Evolutionary conservation across 2,888 invertebrate genomes (phyloP).

Genomic region (Acanthopleura granulata): DNA sequence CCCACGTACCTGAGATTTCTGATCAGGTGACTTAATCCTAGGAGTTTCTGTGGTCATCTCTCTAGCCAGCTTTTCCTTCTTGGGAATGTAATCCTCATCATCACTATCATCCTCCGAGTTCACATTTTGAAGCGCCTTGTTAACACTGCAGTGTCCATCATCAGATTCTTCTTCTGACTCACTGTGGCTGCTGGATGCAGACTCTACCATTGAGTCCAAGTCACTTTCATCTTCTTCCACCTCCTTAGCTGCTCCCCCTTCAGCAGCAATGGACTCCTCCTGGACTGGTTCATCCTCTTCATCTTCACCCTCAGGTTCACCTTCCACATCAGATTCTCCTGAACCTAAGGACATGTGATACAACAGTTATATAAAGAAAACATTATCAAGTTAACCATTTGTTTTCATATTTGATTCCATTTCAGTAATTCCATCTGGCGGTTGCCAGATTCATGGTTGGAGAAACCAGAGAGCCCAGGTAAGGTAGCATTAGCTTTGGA

Average conservation of each 20-base stretch:
- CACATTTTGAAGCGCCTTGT: conserved; percentile 23
- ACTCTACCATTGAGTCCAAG: not conserved
- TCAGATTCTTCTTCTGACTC: conserved; percentile 24
- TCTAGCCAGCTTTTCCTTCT: conserved; percentile 32
- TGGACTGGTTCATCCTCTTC: conserved; percentile 73
- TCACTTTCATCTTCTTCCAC: conserved; percentile 28
- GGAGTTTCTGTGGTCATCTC: conserved; percentile 27
- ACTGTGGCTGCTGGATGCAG: conserved; percentile 12
- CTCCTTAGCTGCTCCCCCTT: conserved; percentile 76
- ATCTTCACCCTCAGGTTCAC: conserved; percentile 28
- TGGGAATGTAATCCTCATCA: conserved; percentile 52
- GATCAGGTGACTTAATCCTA: conserved; percentile 36
- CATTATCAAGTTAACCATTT: too few relatives aligned
- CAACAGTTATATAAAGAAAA: too few relatives aligned
- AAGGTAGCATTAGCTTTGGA: too few relatives aligned
- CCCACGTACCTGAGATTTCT: not conserved
- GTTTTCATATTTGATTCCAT: too few relatives aligned
- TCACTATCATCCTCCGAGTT: conserved; percentile 43
- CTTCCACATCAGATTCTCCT: conserved; percentile 9
- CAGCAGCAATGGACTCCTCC: conserved; percentile 84
- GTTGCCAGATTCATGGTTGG: too few relatives aligned
- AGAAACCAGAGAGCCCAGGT: too few relatives aligned
- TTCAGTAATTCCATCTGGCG: too few relatives aligned
- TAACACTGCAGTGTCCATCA: conserved; percentile 19
- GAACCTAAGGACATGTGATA: not conserved